Evolutionary conservation across 2,888 invertebrate genomes (phyloP), one percentile per base, ranked within the genome.

Genomic region (Platycheirus rosarum): DNA sequence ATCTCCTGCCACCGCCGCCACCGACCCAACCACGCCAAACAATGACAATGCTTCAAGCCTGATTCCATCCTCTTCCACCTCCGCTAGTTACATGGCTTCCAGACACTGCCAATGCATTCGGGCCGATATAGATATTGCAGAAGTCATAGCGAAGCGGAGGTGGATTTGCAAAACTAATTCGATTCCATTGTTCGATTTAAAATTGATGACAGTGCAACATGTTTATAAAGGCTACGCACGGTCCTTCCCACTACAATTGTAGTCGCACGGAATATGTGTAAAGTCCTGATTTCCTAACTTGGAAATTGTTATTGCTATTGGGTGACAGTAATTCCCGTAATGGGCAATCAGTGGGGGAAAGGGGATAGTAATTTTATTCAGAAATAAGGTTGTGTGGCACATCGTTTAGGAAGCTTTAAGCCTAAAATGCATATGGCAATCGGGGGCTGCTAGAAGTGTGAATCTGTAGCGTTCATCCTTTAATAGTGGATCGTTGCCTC

Each of bases 151-250:
- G 40, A 51, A 57, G 51, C 20, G 40, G 75, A 75, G 75, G 75
- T 80, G 70, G 80, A 80, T 80, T 80, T 80, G 75, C 70, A 80
- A 80, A 80, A 80, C 80, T 80, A 80, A 80, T 80, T 76, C 76
- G 80, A 80, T 80, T 80, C 80, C 80, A 80, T 80, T 80, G 80
- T 80, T 80, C 80, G 80, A 80, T 80, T 80, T 80, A 70, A 80
- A 80, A 80, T 80, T 80, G 80, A 80, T 80, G 80, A 80, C 80
- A 66, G 65, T 80, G 80, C 80, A 80, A 75, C 75, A 80, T 76
- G 80, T 80, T 60, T 60, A 60, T 60, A 71, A 70, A 42, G 26
- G 35, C 53, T 51, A 70, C 66, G 53, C 75, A 73, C 48, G 40
- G 48, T 51, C 51, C 57, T 51, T 26, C 26, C 60, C 11, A 8